Percentiles rank a stretch among this genome's conserved stretches.
These are phyloP conservation scores for Lasaia peninsularis DNA, from an alignment of 1,140 invertebrate genomes.

Conservation along the genomic window DNA sequence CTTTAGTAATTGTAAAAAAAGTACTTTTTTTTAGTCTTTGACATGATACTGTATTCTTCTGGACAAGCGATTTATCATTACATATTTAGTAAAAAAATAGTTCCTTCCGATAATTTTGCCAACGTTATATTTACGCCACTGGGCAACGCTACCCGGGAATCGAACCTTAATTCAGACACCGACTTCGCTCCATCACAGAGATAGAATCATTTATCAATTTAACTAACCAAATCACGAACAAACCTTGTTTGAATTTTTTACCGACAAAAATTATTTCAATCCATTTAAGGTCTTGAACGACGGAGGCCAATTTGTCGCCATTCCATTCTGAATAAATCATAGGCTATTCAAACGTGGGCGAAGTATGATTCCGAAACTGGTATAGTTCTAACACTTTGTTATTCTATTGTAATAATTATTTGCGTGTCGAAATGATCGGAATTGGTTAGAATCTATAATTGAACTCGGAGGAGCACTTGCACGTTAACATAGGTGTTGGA, in stretches of 20 bases:
- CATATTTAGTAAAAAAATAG: too few species aligned
- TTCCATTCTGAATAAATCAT: conserved; percentile 65
- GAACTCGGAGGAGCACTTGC: conserved; percentile 22
- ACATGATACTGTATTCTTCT: too few species aligned
- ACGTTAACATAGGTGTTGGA: not conserved
- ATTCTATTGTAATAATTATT: conserved; percentile 39
- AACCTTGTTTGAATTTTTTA: conserved; percentile 32
- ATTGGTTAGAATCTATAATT: conserved; percentile 38
- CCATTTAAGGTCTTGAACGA: conserved; percentile 28
- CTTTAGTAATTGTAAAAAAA: too few species aligned
- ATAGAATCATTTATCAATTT: not conserved
- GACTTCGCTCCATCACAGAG: not conserved
- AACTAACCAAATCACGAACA: conserved; percentile 18
- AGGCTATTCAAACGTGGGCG: conserved; percentile 55
- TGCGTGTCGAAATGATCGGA: conserved; percentile 41
- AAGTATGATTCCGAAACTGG: conserved; percentile 49
- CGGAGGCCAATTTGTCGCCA: conserved; percentile 40
- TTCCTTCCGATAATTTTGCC: too few species aligned
- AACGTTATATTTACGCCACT: too few species aligned
- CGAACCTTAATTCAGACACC: too few species aligned
- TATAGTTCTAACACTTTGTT: conserved; percentile 45
- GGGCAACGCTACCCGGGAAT: too few species aligned
- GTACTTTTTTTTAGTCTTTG: too few species aligned
- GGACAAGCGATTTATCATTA: too few species aligned
- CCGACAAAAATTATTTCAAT: conserved; percentile 13